phyloP scores from a whole-genome alignment of 2,888 invertebrate genomes.

The Amphimallon solstitiale region DNA sequence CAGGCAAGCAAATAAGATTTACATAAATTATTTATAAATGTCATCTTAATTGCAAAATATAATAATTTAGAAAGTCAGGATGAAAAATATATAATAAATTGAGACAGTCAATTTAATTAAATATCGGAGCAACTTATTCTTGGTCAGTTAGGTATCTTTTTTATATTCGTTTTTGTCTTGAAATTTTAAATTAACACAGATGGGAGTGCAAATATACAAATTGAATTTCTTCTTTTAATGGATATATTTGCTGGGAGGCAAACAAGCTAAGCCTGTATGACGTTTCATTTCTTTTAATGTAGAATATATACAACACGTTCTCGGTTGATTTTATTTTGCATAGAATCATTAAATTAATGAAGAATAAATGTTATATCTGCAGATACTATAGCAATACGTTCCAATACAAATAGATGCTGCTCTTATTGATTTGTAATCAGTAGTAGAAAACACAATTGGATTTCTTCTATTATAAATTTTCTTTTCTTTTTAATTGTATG shows the following conservation, averaged over 20 bases:
- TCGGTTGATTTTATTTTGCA: too few relatives aligned
- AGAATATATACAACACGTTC: too few relatives aligned
- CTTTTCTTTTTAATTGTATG: too few relatives aligned
- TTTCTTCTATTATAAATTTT: too few relatives aligned
- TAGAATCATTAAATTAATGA: too few relatives aligned
- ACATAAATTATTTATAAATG: constrained; percentile 16
- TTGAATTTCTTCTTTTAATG: neutral
- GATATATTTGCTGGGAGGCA: neutral
- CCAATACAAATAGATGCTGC: too few relatives aligned
- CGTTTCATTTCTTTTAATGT: neutral
- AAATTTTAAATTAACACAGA: neutral
- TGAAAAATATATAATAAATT: neutral
- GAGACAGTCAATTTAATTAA: neutral
- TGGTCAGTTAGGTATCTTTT: neutral
- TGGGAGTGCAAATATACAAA: neutral
- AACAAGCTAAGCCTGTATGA: neutral
- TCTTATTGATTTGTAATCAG: too few relatives aligned
- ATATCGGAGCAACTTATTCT: neutral
- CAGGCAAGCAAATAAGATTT: constrained; percentile 5
- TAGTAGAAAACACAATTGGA: too few relatives aligned
- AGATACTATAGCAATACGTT: too few relatives aligned
- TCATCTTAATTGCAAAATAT: constrained; percentile 15
- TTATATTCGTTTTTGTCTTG: neutral
- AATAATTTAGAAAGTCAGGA: too few relatives aligned
- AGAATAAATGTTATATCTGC: too few relatives aligned